A percentile compares a stretch with the other conserved stretches of the same genome.
Conservation (phyloP, 2,888 invertebrate genomes). For the Chromoteleia sp. region DNA sequence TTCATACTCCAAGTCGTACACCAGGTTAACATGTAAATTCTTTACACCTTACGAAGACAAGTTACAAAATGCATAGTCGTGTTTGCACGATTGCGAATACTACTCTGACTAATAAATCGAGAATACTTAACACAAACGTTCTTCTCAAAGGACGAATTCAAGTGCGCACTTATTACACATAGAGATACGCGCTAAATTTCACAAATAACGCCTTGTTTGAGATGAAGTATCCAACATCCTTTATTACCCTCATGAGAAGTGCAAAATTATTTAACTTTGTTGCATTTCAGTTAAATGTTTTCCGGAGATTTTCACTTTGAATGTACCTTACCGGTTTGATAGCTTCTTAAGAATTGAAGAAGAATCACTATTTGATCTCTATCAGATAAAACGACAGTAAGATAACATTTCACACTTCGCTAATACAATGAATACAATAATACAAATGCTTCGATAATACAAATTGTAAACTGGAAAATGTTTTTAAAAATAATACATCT, state of each 20-base stretch:
- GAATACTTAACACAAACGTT: neutral
- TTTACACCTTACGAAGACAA: no score
- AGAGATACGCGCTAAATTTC: conserved; percentile 19
- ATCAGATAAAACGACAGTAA: no score
- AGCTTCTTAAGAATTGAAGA: neutral
- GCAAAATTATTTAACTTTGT: conserved; percentile 3
- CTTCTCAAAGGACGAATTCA: conserved; percentile 30
- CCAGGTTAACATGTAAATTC: no score
- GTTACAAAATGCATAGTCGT: no score
- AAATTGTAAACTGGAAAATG: no score
- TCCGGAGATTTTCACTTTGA: neutral
- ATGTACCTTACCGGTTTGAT: neutral
- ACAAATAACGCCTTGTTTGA: conserved; percentile 35
- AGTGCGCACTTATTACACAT: conserved; percentile 18
- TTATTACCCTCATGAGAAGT: conserved; percentile 20
- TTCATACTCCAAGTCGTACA: no score
- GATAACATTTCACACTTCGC: no score
- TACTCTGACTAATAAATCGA: neutral
- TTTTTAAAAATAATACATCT: no score
- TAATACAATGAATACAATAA: no score
- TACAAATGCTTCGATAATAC: no score
- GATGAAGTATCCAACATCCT: conserved; percentile 1
- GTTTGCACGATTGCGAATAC: no score
- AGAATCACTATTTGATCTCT: neutral
- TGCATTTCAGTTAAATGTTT: conserved; percentile 10